phyloP scores from a whole-genome alignment of 2,888 invertebrate species.

The Griposia aprilina region DNA sequence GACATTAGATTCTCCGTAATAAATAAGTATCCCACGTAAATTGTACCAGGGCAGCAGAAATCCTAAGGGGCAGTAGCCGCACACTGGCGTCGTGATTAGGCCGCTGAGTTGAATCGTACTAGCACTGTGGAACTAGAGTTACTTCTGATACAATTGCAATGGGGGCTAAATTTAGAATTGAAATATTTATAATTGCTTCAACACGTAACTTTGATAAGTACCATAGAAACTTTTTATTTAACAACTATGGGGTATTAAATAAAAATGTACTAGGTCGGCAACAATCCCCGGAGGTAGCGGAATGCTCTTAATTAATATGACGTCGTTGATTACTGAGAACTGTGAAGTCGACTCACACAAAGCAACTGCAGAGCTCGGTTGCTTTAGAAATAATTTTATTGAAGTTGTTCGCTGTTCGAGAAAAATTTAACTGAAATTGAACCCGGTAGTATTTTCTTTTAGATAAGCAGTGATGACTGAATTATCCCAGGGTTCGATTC shows the following conservation, averaged over 20 bases:
- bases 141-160: constrained; percentile 33
- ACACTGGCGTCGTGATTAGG: constrained; percentile 39
- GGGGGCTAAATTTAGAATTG: constrained; percentile 12
- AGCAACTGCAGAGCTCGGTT: constrained; percentile 24
- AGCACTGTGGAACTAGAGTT: not conserved
- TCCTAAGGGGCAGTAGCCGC: constrained; percentile 18
- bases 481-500: not conserved
- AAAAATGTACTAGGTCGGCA: constrained; percentile 38
- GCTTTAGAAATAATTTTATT: constrained; percentile 31
- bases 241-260: not conserved
- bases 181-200: not conserved
- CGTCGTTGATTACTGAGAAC: constrained; percentile 42
- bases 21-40: constrained; percentile 14
- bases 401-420: constrained; percentile 18
- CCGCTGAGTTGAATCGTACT: constrained; percentile 19
- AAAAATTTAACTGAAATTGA: not conserved
- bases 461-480: not conserved
- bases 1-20: not conserved
- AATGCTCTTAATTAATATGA: constrained; percentile 54
- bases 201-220: not conserved
- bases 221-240: not conserved
- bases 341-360: constrained; percentile 29
- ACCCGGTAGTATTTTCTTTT: not conserved
- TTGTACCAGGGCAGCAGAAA: constrained; percentile 29
- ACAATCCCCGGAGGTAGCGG: constrained; percentile 32